Conservation (phyloP, 1,140 invertebrate genomes). For the Archegozetes longisetosus region DNA sequence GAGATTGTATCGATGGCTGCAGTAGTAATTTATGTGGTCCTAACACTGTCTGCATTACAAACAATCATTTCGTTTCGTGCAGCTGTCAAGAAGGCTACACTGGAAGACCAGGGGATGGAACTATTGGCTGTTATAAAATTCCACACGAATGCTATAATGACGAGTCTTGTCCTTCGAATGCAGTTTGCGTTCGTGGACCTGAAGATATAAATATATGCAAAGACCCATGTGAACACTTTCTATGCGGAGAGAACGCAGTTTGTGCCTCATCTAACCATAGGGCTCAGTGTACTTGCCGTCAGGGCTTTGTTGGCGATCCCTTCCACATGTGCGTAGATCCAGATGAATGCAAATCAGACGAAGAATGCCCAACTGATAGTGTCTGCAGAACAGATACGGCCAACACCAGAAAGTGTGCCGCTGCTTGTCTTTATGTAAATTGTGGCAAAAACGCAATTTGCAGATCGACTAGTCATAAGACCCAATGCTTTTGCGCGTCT, state of each 20-base stretch:
- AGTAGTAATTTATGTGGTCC: slow-evolving; percentile 20
- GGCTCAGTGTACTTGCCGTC: slow-evolving; percentile 62
- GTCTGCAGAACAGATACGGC: slow-evolving; percentile 19
- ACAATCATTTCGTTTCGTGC: slow-evolving; percentile 41
- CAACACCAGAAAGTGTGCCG: slow-evolving; percentile 21
- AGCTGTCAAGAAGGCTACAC: slow-evolving; percentile 60
- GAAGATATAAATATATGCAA: slow-evolving; percentile 13
- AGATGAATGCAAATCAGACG: slow-evolving; percentile 20
- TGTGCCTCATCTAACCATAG: slow-evolving; percentile 65
- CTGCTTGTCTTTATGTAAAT: slow-evolving; percentile 25
- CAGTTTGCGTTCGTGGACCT: slow-evolving; percentile 15
- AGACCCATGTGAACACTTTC: slow-evolving; percentile 22
- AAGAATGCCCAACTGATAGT: slow-evolving; percentile 19
- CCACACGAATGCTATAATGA: slow-evolving; percentile 17
- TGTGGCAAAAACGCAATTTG: slow-evolving; percentile 68
- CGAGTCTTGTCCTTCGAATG: slow-evolving; percentile 20
- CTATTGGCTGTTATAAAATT: slow-evolving; percentile 20
- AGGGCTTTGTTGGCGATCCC: slow-evolving; percentile 51
- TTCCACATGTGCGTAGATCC: slow-evolving; percentile 16
- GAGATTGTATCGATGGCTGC: slow-evolving; percentile 24
- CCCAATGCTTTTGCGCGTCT: slow-evolving; percentile 51
- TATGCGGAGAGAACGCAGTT: slow-evolving; percentile 60
- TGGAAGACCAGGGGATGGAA: slow-evolving; percentile 46
- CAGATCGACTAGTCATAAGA: slow-evolving; percentile 42
- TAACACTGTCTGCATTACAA: slow-evolving; percentile 21